A percentile compares a stretch with the other conserved stretches of the same genome.
Conservation (phyloP, 2,888 invertebrate genomes). For the Conomelus anceps region DNA sequence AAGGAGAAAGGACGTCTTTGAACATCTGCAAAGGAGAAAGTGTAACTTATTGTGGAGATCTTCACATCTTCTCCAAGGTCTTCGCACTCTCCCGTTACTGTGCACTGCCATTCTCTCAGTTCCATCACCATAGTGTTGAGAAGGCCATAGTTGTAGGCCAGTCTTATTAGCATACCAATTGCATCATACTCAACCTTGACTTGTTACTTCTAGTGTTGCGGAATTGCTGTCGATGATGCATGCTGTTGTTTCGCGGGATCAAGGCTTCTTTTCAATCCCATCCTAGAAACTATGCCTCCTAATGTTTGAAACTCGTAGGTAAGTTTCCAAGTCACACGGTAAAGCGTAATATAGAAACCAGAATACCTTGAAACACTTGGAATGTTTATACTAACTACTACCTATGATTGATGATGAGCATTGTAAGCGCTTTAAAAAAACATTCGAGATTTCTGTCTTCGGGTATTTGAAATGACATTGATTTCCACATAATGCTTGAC, state of each 20-base stretch:
- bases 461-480: background rate
- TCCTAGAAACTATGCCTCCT: background rate
- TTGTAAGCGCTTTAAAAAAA: background rate
- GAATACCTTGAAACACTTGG: background rate
- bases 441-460: background rate
- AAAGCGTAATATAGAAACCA: background rate
- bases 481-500: background rate
- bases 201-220: background rate
- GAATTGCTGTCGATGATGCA: background rate
- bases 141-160: background rate
- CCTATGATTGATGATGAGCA: background rate
- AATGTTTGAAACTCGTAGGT: background rate
- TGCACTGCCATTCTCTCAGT: background rate
- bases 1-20: background rate
- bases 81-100: background rate
- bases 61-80: background rate
- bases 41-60: background rate
- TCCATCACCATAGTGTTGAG: background rate
- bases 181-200: background rate
- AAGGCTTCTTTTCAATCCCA: background rate
- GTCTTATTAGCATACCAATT: background rate
- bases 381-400: background rate
- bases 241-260: background rate
- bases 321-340: background rate
- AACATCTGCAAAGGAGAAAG: background rate